phyloP scores from a whole-genome alignment of 2,797 vertebrate genomes.

The Fringilla coelebs region DNA sequence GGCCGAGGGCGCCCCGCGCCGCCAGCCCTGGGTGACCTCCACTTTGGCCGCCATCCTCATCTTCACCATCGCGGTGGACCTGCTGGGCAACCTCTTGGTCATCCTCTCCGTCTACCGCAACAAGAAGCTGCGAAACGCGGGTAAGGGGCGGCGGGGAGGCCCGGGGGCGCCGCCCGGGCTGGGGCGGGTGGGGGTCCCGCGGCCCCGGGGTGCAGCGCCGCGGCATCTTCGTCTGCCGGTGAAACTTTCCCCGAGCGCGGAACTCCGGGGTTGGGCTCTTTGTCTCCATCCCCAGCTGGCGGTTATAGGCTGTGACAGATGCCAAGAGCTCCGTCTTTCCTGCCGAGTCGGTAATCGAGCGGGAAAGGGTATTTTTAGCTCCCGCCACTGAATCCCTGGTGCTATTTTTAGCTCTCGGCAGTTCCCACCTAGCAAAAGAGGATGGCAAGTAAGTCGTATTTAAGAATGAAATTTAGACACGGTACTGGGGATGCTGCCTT shows the following conservation, averaged over 20 bases:
- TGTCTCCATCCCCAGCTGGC: not conserved
- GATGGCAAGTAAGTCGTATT: not conserved
- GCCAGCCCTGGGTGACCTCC: slow-evolving; percentile 86
- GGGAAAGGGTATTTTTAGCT: slow-evolving; percentile 51
- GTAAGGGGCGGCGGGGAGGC: slow-evolving; percentile 73
- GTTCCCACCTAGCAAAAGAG: not conserved
- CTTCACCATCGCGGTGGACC: slow-evolving; percentile 92
- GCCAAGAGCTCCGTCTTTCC: not conserved
- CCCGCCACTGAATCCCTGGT: not conserved
- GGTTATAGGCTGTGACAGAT: not conserved
- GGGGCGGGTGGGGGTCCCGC: slow-evolving; percentile 66
- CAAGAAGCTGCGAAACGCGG: slow-evolving; percentile 94
- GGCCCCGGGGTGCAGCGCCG: not conserved
- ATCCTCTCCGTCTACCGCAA: slow-evolving; percentile 93
- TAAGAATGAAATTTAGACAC: not conserved
- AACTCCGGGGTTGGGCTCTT: not conserved
- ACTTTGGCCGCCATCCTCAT: slow-evolving; percentile 88
- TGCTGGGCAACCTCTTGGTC: slow-evolving; percentile 92
- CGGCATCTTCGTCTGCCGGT: not conserved
- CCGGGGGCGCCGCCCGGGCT: not conserved
- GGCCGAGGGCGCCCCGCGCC: slow-evolving; percentile 67
- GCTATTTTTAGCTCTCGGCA: slow-evolving; percentile 31
- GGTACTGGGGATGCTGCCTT: not conserved
- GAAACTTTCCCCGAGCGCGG: not conserved
- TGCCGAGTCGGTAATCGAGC: not conserved